These are phyloP conservation scores for Garra rufa DNA, from an alignment of 2,113 vertebrate species.

Conservation along the genomic window DNA sequence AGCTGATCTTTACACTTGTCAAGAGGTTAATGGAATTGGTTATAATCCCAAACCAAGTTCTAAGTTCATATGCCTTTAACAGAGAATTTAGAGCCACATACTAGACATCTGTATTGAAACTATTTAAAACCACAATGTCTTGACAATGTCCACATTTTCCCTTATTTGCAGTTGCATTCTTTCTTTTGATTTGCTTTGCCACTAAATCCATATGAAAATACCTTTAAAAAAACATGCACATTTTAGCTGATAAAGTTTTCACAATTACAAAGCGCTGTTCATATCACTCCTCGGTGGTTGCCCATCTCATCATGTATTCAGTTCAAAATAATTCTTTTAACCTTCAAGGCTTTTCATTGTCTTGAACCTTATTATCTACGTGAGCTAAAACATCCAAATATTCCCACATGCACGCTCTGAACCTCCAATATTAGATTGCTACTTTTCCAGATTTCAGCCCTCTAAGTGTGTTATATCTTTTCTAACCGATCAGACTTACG, in stretches of 20 bases:
- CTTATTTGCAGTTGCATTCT: background rate
- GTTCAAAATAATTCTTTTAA: conserved; percentile 7
- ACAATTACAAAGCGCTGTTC: background rate
- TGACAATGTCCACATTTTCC: background rate
- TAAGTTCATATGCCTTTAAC: background rate
- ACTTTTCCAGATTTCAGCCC: background rate
- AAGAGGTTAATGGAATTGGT: background rate
- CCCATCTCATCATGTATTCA: conserved; percentile 25
- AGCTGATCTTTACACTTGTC: background rate
- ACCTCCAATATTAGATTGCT: background rate
- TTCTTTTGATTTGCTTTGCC: background rate
- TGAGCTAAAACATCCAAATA: background rate
- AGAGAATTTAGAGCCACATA: background rate
- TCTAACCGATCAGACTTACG: too few species aligned
- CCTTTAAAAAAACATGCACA: background rate
- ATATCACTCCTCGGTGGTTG: background rate
- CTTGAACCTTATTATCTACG: background rate
- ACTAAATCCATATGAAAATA: background rate
- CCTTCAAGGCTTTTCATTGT: background rate
- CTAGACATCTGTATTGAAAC: background rate
- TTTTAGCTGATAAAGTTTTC: background rate
- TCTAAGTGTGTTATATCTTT: too few species aligned
- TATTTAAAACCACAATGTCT: background rate
- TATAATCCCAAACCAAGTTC: background rate
- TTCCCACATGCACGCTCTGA: background rate